A percentile compares a stretch with the other conserved stretches of the same genome.
Evolutionary conservation across 1,140 invertebrate species (phyloP).

Genomic region (Papilio machaon): DNA sequence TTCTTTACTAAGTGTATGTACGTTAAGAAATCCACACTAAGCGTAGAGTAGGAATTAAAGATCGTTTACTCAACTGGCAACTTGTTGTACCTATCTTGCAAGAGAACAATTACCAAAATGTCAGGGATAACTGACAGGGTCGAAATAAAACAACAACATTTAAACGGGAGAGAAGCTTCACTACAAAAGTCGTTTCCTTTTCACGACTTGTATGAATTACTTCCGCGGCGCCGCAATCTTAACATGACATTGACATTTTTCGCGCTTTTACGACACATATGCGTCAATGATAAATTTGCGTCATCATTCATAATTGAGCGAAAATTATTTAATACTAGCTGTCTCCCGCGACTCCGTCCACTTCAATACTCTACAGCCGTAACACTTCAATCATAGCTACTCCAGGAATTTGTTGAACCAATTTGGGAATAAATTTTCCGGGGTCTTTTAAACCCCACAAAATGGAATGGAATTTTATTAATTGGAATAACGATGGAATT

Average conservation of each 20-base stretch:
- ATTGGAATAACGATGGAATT: background rate
- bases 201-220: background rate
- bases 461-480: background rate
- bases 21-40: no score
- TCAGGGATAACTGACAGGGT: slow-evolving; percentile 19
- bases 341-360: no score
- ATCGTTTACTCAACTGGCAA: no score
- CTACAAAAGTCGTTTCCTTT: slow-evolving; percentile 26
- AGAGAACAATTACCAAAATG: slow-evolving; percentile 24
- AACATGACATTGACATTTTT: slow-evolving; percentile 32
- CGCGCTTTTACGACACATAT: background rate
- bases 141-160: slow-evolving; percentile 9
- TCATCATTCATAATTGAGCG: background rate
- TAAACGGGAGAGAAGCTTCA: background rate
- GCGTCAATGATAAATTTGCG: background rate
- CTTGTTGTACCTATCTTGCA: background rate
- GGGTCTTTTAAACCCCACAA: background rate
- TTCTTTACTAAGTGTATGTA: no score
- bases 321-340: background rate
- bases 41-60: no score
- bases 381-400: background rate
- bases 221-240: slow-evolving; percentile 19
- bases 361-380: background rate
- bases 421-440: no score
- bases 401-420: background rate